phyloP scores from a whole-genome alignment of 2,888 invertebrate species.

The Lithophane semibrunnea region DNA sequence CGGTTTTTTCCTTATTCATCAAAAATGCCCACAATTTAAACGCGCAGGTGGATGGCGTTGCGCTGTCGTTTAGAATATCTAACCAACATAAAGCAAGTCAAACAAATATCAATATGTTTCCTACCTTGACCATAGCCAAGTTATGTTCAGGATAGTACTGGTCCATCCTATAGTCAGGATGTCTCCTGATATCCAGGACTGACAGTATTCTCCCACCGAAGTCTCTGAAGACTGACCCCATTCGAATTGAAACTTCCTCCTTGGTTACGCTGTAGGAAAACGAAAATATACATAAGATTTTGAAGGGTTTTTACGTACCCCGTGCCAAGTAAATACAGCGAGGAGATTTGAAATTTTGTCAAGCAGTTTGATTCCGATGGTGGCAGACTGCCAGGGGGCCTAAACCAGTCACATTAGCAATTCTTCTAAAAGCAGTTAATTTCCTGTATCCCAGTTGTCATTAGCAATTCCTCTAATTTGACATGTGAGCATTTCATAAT shows the following conservation, averaged over 20 bases:
- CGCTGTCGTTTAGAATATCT: background rate
- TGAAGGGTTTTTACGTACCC: background rate
- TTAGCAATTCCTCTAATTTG: too few relatives aligned
- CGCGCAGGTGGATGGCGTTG: background rate
- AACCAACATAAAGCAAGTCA: background rate
- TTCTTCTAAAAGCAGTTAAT: too few relatives aligned
- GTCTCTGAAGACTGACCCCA: slow-evolving; percentile 86
- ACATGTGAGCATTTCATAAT: too few relatives aligned
- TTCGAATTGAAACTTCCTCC: slow-evolving; percentile 83
- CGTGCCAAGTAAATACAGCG: too few relatives aligned
- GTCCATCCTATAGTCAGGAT: slow-evolving; percentile 84
- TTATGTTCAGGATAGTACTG: slow-evolving; percentile 88
- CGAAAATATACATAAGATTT: background rate
- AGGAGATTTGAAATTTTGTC: background rate
- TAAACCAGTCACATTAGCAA: too few relatives aligned
- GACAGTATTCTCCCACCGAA: slow-evolving; percentile 83
- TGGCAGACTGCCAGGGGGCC: background rate
- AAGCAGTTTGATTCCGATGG: background rate
- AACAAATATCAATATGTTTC: background rate
- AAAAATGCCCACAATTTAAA: background rate
- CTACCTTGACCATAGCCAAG: slow-evolving; percentile 85
- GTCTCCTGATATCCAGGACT: slow-evolving; percentile 79
- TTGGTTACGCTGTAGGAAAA: slow-evolving; percentile 76
- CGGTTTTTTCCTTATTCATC: slow-evolving; percentile 1
- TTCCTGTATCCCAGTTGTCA: too few relatives aligned